A percentile compares a stretch with the other conserved stretches of the same genome.
phyloP scores from a whole-genome alignment of 2,888 invertebrate species.

The Pimpla rufipes region DNA sequence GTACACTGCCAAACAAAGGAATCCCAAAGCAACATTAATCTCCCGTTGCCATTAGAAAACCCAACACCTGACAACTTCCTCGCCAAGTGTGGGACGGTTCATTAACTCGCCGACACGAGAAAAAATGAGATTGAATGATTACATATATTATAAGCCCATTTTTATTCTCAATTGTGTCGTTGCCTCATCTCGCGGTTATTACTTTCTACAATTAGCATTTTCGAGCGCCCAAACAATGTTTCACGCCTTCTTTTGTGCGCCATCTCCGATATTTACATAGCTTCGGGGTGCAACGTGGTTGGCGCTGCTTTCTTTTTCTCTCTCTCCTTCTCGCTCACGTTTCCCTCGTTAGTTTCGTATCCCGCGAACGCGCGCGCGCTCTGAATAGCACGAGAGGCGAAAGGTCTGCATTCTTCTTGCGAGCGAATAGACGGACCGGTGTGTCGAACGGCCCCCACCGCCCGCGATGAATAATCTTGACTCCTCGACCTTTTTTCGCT shows the following conservation, averaged over 20 bases:
- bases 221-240: background rate
- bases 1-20: background rate
- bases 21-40: background rate
- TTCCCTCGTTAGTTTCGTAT: constrained; percentile 43
- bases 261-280: constrained; percentile 3
- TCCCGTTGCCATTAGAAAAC: background rate
- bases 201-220: constrained; percentile 16
- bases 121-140: background rate
- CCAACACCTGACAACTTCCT: background rate
- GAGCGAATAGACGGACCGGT: constrained; percentile 33
- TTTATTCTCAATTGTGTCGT: background rate
- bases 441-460: constrained; percentile 39
- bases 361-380: constrained; percentile 13
- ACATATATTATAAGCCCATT: background rate
- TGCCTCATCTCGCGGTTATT: constrained; percentile 12
- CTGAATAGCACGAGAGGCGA: constrained; percentile 46
- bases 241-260: background rate
- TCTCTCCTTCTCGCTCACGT: constrained; percentile 2
- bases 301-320: background rate
- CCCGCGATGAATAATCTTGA: constrained; percentile 46
- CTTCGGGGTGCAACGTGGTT: background rate
- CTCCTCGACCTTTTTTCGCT: constrained; percentile 28
- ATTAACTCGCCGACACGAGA: background rate
- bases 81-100: background rate
- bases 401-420: constrained; percentile 37